These are phyloP conservation scores for Phycodurus eques DNA, from an alignment of 2,113 vertebrate species.

Conservation along the genomic window DNA sequence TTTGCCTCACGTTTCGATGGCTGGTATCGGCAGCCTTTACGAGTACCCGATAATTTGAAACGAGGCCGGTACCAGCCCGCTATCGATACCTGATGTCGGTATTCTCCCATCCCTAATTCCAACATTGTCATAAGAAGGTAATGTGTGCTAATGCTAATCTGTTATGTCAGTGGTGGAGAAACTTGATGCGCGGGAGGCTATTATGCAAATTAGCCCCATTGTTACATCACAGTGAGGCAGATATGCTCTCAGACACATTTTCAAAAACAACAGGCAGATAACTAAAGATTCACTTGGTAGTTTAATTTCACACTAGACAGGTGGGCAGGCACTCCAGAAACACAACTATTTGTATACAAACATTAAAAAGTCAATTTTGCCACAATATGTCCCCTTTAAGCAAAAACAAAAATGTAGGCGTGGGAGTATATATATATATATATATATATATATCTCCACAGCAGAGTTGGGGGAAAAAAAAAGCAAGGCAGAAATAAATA, in stretches of 20 bases:
- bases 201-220: neutral
- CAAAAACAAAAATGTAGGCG: constrained; percentile 41
- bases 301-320: neutral
- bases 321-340: constrained; percentile 1
- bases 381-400: constrained; percentile 10
- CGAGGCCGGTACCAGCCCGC: too few species aligned
- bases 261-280: neutral
- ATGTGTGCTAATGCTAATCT: neutral
- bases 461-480: constrained; percentile 66
- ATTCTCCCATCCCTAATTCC: too few species aligned
- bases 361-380: neutral
- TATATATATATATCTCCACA: constrained; percentile 77
- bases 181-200: neutral
- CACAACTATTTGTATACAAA: neutral
- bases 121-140: constrained; percentile 14
- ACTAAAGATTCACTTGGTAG: neutral
- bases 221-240: neutral
- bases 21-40: too few species aligned
- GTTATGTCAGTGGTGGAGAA: neutral
- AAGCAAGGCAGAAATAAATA: constrained; percentile 82
- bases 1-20: too few species aligned
- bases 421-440: constrained; percentile 76
- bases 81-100: too few species aligned
- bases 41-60: too few species aligned
- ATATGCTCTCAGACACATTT: neutral